Base-by-base conservation (phyloP, 2,888 invertebrate species). In the Tetropium fuscum region DNA sequence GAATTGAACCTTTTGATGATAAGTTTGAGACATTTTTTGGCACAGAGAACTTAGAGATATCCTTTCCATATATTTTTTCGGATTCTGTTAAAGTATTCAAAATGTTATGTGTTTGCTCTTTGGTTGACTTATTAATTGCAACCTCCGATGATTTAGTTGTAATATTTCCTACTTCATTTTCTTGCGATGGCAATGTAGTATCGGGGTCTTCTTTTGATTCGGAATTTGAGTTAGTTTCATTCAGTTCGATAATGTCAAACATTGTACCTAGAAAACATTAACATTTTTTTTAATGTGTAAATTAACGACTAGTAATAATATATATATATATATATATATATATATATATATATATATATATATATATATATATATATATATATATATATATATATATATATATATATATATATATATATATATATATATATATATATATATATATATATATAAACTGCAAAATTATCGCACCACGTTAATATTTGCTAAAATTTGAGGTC, bases 231-330 rank as follows among this genome's bases (percentile, higher is more conserved):
- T 72, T 76, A 3, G 79, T 81, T 41, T 78, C 80, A 63, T 81
- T 81, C 47, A 82, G 62, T 63, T 81, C 81, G 25, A 81, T 80
- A 43, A 82, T 78, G 62, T 82, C 82, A 53, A 81, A 81, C 74
- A 80, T 77, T 7, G 81, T 80, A 8, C 81, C 77, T 78, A 58
- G 8, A 72, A n/a, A n/a, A n/a, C n/a, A n/a, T n/a, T n/a, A n/a
- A n/a, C n/a, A n/a, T n/a, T n/a, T n/a, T n/a, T n/a, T n/a, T n/a
- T n/a, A n/a, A n/a, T n/a, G n/a, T n/a, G n/a, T n/a, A n/a, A n/a
- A n/a, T n/a, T n/a, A n/a, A n/a, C n/a, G n/a, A n/a, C n/a, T n/a
- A n/a, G n/a, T n/a, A n/a, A n/a, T n/a, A n/a, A n/a, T n/a, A n/a
- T n/a, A n/a, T n/a, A n/a, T n/a, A n/a, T n/a, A n/a, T n/a, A n/a